Evolutionary conservation across 2,888 invertebrate genomes (phyloP).

Genomic region (Carterocephalus palaemon): DNA sequence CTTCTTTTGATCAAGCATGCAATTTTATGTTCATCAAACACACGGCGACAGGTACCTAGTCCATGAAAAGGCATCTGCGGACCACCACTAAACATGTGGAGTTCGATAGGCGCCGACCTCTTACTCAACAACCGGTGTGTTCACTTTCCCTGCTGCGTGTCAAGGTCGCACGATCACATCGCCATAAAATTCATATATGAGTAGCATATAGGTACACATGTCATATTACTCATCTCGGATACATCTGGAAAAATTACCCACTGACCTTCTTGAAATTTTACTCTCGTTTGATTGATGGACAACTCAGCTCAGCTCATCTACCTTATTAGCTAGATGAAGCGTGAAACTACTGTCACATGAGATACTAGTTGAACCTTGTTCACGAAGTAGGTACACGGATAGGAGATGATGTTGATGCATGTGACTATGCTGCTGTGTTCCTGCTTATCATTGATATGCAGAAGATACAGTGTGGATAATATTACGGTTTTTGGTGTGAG

Average conservation of each 20-base stretch:
- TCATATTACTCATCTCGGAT: slow-evolving; percentile 35
- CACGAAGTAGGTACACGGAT: too few species aligned
- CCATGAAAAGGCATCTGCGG: slow-evolving; percentile 4
- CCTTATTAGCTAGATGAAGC: too few species aligned
- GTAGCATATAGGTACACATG: too few species aligned
- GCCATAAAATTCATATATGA: slow-evolving; percentile 43
- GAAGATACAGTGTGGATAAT: too few species aligned
- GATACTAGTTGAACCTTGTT: too few species aligned
- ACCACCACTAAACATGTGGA: slow-evolving; percentile 28
- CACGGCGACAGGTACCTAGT: slow-evolving; percentile 1
- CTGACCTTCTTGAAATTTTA: background rate
- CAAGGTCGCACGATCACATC: slow-evolving; percentile 63
- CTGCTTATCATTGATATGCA: too few species aligned
- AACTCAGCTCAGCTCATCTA: background rate
- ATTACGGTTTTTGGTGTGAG: too few species aligned
- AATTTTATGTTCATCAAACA: background rate
- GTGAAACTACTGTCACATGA: too few species aligned
- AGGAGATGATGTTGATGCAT: too few species aligned
- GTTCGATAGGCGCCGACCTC: slow-evolving; percentile 39
- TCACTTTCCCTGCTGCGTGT: slow-evolving; percentile 70
- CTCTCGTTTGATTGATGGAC: background rate
- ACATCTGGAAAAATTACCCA: slow-evolving; percentile 26
- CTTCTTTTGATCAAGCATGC: too few species aligned
- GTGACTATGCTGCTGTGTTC: too few species aligned
- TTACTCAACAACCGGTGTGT: slow-evolving; percentile 67